Base-by-base conservation (phyloP, 2,113 vertebrate species). In the Eurypyga helias region DNA sequence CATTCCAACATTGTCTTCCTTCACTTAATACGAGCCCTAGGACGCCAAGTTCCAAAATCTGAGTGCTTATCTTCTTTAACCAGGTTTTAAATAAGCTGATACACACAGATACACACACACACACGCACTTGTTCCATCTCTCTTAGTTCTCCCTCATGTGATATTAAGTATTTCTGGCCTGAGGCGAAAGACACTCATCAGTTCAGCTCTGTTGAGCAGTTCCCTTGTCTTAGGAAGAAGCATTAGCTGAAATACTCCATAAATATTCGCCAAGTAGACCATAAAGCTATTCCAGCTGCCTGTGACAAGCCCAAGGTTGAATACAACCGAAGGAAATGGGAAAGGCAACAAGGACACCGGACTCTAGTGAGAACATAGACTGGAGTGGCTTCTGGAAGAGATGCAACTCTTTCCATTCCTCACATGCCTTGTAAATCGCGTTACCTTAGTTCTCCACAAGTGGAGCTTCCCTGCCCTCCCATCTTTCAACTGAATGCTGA, bases 101-200 rank as follows among this genome's bases (percentile, higher is more conserved):
- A 18, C 2, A 58, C 69, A 62, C 60, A 89, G 77, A n/a, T 36
- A 89, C 33, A 83, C 41, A 48, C 69, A 93, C 51, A 80, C 31
- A 33, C 6, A 4, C 34, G 62, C 65, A 64, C 51, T 73, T 87
- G 28, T 73, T 91, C 36, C 43, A 43, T 29, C 49, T 9, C 78
- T 65, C 31, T 46, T 46, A 3, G n/a, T 64, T 95, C 67, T 43
- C 54, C 87, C 86, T 51, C 82, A 60, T 54, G 43, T 83, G 95
- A 77, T 83, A 80, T 31, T 46, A 91, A 87, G 66, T 69, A 92
- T 88, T 92, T 95, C 75, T 73, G 77, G 92, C 92, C 87, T 12
- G 67, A 90, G 95, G 96, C 28, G 0, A 77, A 85, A 90, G 93
- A 96, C 78, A 86, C 20, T 92, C 72, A 90, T 97, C 67, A 86